phyloP scores from a whole-genome alignment of 1,140 invertebrate genomes.

The Orius insidiosus region DNA sequence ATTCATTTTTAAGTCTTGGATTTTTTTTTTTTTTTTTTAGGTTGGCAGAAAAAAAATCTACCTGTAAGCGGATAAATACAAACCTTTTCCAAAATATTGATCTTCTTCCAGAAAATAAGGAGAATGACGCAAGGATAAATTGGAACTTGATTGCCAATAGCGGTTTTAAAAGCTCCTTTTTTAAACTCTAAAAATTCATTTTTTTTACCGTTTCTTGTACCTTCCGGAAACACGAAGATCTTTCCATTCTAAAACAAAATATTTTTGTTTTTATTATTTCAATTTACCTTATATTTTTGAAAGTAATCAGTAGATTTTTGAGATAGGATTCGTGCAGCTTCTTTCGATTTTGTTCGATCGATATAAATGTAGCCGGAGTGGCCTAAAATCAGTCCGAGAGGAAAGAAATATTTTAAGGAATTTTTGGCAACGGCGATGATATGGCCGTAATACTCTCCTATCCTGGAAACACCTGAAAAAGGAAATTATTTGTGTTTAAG shows the following conservation, averaged over 20 bases:
- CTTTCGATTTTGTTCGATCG: background rate
- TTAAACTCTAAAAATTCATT: conserved; percentile 35
- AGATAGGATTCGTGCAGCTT: background rate
- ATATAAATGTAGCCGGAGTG: no score
- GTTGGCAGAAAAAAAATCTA: no score
- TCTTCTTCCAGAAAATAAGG: conserved; percentile 34
- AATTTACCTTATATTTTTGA: background rate
- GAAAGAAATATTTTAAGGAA: background rate
- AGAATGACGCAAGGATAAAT: conserved; percentile 52
- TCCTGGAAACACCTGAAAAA: no score
- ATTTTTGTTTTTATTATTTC: no score
- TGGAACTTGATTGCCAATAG: conserved; percentile 47
- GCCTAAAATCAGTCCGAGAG: background rate
- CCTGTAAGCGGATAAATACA: background rate
- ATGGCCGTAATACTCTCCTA: no score
- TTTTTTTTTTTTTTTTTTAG: no score
- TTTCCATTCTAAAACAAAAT: conserved; percentile 32
- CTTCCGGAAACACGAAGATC: conserved; percentile 43
- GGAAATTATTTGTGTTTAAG: no score
- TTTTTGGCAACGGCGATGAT: no score
- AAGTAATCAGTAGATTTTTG: background rate
- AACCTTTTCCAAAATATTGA: background rate
- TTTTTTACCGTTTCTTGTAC: conserved; percentile 27
- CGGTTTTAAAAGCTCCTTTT: conserved; percentile 58
- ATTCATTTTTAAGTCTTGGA: no score